A percentile compares a stretch with the other conserved stretches of the same genome.
These are phyloP conservation scores for Trachelus stipa DNA, from an alignment of 2,888 invertebrate species.

Conservation along the genomic window DNA sequence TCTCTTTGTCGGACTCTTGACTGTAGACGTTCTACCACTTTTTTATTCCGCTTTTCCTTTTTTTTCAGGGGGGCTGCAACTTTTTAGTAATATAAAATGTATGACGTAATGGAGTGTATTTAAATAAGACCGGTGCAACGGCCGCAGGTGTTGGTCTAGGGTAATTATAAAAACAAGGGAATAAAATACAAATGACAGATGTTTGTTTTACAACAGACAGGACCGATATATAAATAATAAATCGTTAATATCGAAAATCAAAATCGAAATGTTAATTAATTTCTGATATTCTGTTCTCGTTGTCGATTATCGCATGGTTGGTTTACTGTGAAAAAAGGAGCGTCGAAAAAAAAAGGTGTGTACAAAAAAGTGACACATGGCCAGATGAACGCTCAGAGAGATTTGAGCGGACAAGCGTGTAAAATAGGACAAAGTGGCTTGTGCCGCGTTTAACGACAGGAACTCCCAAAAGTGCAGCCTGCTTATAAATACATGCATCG, in stretches of 20 bases:
- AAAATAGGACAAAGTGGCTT: conserved; percentile 34
- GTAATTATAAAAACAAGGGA: not conserved
- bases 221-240: not conserved
- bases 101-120: not conserved
- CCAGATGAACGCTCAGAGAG: not conserved
- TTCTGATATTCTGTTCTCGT: not conserved
- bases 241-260: not conserved
- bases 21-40: not conserved
- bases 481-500: conserved; percentile 35
- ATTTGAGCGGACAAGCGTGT: not conserved
- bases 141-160: not conserved
- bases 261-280: not conserved
- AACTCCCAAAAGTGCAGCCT: conserved; percentile 42
- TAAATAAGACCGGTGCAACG: not conserved
- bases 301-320: not conserved
- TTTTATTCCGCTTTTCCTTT: not conserved
- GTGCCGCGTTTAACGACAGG: conserved; percentile 39
- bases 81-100: not conserved
- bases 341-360: not conserved
- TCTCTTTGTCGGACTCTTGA: too few relatives aligned
- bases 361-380: not conserved
- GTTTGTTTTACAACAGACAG: not conserved
- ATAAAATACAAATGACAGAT: not conserved
- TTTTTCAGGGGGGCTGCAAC: not conserved
- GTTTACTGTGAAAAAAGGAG: not conserved